Conservation (phyloP, 2,797 vertebrate species). For the Onychomys arenicola region DNA sequence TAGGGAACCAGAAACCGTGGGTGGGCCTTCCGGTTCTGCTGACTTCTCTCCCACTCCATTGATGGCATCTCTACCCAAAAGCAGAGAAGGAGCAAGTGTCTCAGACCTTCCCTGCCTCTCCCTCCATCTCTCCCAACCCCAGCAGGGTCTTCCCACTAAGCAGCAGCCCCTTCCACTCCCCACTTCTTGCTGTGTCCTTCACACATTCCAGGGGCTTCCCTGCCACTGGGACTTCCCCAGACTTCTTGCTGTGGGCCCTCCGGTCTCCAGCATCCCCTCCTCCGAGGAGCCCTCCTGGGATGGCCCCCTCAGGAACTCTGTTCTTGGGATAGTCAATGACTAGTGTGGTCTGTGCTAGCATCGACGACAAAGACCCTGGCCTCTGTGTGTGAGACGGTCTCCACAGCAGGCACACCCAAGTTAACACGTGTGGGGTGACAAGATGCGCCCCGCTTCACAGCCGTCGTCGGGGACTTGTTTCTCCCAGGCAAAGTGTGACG, state of each 20-base stretch:
- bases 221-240: background rate
- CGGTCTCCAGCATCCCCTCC: background rate
- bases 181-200: background rate
- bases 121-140: background rate
- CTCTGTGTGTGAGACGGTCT: background rate
- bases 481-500: rapidly evolving
- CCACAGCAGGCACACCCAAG: background rate
- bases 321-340: background rate
- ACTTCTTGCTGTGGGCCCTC: background rate
- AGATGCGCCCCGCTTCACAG: background rate
- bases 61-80: background rate
- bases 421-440: rapidly evolving
- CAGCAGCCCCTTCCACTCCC: no score
- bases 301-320: background rate
- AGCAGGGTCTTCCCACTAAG: background rate
- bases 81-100: background rate
- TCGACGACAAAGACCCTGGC: background rate
- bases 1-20: background rate
- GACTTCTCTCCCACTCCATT: background rate
- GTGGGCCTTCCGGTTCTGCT: rapidly evolving
- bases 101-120: background rate
- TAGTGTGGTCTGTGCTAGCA: background rate
- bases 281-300: background rate
- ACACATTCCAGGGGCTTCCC: background rate
- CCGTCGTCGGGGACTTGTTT: background rate